Evolutionary conservation across 2,888 invertebrate species (phyloP), one percentile per base, ranked within the genome.

Genomic region (Macaria liturata): DNA sequence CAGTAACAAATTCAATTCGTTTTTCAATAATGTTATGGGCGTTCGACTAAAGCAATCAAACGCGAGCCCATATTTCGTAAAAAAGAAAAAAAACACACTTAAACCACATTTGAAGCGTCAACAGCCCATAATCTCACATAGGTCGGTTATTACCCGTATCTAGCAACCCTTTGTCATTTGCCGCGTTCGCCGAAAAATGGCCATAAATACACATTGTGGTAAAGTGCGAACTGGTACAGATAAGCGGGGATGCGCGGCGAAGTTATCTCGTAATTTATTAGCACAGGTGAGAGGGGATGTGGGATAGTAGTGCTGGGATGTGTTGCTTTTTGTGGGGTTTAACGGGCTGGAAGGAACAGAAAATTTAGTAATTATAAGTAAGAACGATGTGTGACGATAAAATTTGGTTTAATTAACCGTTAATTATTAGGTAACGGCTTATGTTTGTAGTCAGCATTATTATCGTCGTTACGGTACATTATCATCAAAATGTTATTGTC

Each of bases 171-270:
- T 65, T 71, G 67, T 74, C 71, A 70, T 74, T 74, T 66, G 65
- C 59, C 67, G 62, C 59, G 65, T 56, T 52, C 46, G 61, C 71
- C 71, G 73, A 72, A 77, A 69, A 69, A 72, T 70, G 69, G 69
- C 71, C 70, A 78, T 77, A 78, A 80, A 80, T 81, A 80, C 72
- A 76, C 75, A 79, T 80, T 80, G 72, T 68, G 72, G 66, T 74
- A 73, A 76, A 77, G 77, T 76, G 78, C 67, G 72, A 75, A 72
- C 67, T 70, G 67, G 66, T 48, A 51, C 46, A 75, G 85, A 88
- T 86, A 86, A 81, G 77, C 73, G 69, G 50, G 30, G 50, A 48
- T 61, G 34, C 34, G 34, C 59, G 64, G 68, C 67, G 67, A 68
- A 66, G 69, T 66, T 75, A 67, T 72, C 72, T 66, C 61, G 65